Evolutionary conservation across 2,888 invertebrate genomes (phyloP).

Genomic region (Phoronis australis): DNA sequence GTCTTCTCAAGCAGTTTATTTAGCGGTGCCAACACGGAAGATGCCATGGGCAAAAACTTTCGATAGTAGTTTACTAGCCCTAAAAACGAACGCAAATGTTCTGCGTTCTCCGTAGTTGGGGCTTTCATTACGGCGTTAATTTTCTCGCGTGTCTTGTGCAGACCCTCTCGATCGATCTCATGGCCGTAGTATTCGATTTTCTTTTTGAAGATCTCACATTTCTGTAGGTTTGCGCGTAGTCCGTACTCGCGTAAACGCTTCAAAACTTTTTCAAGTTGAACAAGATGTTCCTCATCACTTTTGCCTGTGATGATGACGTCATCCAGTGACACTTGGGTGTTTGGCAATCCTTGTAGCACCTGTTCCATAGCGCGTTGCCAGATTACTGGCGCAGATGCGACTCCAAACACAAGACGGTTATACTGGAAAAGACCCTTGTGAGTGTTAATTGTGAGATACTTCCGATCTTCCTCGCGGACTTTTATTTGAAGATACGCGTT

Average conservation of each 20-base stretch:
- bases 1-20: not conserved
- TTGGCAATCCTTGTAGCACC: conserved; percentile 1
- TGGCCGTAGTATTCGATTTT: not conserved
- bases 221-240: not conserved
- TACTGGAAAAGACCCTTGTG: not conserved
- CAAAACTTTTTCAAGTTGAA: not conserved
- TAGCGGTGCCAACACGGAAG: not conserved
- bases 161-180: not conserved
- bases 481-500: no score
- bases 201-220: not conserved
- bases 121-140: not conserved
- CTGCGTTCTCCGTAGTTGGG: not conserved
- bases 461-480: no score
- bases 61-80: not conserved
- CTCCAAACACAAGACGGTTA: no score
- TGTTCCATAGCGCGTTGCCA: conserved; percentile 7
- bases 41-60: not conserved
- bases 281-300: conserved; percentile 1
- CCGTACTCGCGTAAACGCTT: not conserved
- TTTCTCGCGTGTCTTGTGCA: not conserved
- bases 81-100: not conserved
- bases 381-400: not conserved
- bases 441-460: not conserved
- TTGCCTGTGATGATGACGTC: conserved; percentile 8
- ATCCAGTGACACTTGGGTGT: conserved; percentile 4